A percentile compares a stretch with the other conserved stretches of the same genome.
Evolutionary conservation across 2,113 vertebrate genomes (phyloP).

Genomic region (Cygnus atratus): DNA sequence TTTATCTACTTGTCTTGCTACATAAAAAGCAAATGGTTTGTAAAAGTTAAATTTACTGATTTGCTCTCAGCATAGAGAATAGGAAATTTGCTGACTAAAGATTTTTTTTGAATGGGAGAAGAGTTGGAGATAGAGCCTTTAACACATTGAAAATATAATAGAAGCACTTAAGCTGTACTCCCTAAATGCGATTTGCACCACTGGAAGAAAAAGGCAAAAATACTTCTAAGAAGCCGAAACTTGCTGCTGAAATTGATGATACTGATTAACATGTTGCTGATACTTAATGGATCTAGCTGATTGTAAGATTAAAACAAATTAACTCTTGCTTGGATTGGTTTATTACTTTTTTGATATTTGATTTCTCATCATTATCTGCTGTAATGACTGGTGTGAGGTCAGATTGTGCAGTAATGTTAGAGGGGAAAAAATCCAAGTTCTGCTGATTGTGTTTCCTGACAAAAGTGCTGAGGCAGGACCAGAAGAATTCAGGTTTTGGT

Average conservation of each 20-base stretch:
- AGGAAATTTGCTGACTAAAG: not conserved
- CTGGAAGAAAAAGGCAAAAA: not conserved
- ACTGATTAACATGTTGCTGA: not conserved
- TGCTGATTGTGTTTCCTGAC: not conserved
- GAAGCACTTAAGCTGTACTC: not conserved
- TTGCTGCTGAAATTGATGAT: not conserved
- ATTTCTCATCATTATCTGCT: not conserved
- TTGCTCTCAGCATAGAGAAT: not conserved
- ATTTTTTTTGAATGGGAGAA: not conserved
- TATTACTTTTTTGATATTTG: not conserved
- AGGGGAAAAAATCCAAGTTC: not conserved
- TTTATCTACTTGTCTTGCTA: not conserved
- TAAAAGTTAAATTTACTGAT: not conserved
- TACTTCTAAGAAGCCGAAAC: not conserved
- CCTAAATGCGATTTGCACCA: not conserved
- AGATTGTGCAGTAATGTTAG: not conserved
- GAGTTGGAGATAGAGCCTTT: not conserved
- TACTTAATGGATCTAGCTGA: not conserved
- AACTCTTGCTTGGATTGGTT: not conserved
- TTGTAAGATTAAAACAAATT: not conserved
- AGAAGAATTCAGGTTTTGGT: not conserved
- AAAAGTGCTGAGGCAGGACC: not conserved
- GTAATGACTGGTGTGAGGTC: not conserved
- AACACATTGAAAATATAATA: not conserved
- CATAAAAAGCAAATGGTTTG: constrained; percentile 8